Evolutionary conservation across 2,113 vertebrate genomes (phyloP).

Genomic region (Cromileptes altivelis): DNA sequence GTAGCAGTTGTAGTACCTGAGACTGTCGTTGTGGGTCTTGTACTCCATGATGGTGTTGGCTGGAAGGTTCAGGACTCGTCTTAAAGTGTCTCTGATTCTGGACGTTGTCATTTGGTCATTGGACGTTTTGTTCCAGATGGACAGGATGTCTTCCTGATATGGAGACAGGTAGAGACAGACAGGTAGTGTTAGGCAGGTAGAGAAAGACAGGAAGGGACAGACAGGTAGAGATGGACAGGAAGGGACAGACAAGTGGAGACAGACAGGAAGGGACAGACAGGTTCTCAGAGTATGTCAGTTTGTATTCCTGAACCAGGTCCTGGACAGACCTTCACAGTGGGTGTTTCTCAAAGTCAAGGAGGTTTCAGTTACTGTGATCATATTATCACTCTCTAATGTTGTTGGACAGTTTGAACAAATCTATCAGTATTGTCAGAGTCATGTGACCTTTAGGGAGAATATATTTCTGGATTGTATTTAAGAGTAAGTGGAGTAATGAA

Average conservation of each 20-base stretch:
- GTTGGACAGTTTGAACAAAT: no score
- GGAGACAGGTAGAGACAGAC: background rate
- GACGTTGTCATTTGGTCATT: constrained; percentile 83
- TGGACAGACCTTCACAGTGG: no score
- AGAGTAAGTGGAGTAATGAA: no score
- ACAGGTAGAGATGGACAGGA: background rate
- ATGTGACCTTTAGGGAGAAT: no score
- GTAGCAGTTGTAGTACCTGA: constrained; percentile 64
- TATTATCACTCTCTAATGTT: no score
- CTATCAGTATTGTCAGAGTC: no score
- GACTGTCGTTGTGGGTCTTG: constrained; percentile 86
- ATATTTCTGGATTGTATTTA: no score
- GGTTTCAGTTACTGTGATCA: no score
- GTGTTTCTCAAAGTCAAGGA: no score
- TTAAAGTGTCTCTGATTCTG: constrained; percentile 84
- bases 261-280: background rate
- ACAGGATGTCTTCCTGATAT: constrained; percentile 83
- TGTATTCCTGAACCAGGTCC: no score
- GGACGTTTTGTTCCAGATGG: constrained; percentile 85
- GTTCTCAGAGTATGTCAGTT: no score
- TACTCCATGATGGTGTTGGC: constrained; percentile 87
- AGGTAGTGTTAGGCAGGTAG: background rate
- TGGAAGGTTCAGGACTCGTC: constrained; percentile 83
- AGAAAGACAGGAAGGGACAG: background rate
- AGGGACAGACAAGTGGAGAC: background rate